A percentile compares a stretch with the other conserved stretches of the same genome.
These are phyloP conservation scores for Macrosoma leucophasiata DNA, from an alignment of 2,888 invertebrate genomes.

Conservation along the genomic window DNA sequence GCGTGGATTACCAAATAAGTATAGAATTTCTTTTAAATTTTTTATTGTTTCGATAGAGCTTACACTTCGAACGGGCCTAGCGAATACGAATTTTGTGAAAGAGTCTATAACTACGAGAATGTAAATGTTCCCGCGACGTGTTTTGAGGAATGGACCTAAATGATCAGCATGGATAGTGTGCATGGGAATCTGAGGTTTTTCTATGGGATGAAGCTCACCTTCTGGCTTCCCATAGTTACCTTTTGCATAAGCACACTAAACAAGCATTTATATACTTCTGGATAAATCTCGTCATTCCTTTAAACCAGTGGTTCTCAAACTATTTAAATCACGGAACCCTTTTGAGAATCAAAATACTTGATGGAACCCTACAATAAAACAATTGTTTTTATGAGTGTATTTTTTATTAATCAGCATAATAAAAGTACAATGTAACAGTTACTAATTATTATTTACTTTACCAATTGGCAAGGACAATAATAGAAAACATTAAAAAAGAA, in stretches of 20 bases:
- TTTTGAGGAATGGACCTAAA: constrained; percentile 22
- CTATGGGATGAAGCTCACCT: constrained; percentile 23
- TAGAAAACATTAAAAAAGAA: too few species aligned
- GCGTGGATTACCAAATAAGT: neutral
- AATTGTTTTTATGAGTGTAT: too few species aligned
- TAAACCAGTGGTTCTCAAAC: too few species aligned
- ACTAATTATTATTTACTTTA: too few species aligned
- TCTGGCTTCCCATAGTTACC: constrained; percentile 21
- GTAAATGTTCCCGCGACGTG: constrained; percentile 20
- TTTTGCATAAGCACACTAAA: constrained; percentile 34
- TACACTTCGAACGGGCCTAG: constrained; percentile 13
- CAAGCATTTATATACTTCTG: constrained; percentile 28
- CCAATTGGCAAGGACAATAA: too few species aligned
- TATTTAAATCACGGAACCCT: too few species aligned
- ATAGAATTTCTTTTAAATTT: neutral
- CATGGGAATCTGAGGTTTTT: constrained; percentile 22
- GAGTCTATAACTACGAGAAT: constrained; percentile 21
- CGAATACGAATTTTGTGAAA: constrained; percentile 8
- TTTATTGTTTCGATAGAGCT: constrained; percentile 9
- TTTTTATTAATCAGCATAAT: too few species aligned
- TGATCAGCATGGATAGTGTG: constrained; percentile 22
- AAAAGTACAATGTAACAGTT: too few species aligned
- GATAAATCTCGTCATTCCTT: constrained; percentile 30
- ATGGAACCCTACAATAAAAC: too few species aligned
- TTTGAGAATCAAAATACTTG: too few species aligned